Evolutionary conservation across 2,113 vertebrate species (phyloP).

Genomic region (Syrrhaptes paradoxus): DNA sequence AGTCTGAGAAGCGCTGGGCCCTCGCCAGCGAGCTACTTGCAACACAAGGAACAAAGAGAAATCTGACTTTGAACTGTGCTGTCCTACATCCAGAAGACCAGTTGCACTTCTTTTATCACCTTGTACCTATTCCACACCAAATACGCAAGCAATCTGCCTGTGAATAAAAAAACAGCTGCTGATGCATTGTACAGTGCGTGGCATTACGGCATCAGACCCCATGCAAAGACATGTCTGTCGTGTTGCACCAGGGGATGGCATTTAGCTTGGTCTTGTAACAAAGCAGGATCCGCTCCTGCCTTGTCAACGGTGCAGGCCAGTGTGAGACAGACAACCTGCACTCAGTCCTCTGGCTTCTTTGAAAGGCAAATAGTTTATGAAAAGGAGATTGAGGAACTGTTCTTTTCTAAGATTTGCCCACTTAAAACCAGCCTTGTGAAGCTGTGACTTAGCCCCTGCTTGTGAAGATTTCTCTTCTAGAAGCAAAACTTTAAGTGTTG

Average conservation of each 20-base stretch:
- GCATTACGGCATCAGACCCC: neutral
- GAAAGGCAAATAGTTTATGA: neutral
- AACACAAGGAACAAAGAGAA: slow-evolving; percentile 18
- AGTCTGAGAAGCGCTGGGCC: slow-evolving; percentile 27
- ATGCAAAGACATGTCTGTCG: neutral
- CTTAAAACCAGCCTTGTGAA: neutral
- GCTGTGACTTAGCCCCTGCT: neutral
- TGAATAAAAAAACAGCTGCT: neutral
- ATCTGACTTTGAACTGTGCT: slow-evolving; percentile 2
- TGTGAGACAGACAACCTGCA: neutral
- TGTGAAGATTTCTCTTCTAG: neutral
- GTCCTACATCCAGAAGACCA: neutral
- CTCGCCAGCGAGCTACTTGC: neutral
- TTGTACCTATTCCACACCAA: neutral
- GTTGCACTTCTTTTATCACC: neutral
- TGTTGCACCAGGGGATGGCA: neutral
- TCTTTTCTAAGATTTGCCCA: neutral
- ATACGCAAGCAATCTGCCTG: neutral
- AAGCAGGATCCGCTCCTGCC: neutral
- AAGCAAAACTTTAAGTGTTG: neutral
- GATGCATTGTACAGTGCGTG: neutral
- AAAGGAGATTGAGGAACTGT: neutral
- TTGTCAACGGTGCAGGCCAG: neutral
- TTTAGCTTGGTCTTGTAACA: neutral
- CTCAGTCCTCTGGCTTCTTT: neutral